A percentile compares a stretch with the other conserved stretches of the same genome.
phyloP scores from a whole-genome alignment of 2,888 invertebrate genomes.

The Parelbella ahira region DNA sequence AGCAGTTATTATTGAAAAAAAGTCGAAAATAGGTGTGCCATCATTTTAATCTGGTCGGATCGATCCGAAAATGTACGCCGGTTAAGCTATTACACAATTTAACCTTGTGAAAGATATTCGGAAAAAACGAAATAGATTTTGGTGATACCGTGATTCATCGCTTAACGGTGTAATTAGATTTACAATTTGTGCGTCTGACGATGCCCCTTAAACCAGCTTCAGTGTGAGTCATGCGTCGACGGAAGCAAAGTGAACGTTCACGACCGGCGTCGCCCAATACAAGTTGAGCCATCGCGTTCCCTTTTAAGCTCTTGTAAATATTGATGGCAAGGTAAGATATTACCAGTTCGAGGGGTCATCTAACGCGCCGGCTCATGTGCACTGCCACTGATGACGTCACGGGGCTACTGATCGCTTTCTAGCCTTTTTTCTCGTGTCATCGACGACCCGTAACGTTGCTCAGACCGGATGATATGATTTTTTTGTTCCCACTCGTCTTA shows the following conservation, averaged over 20 bases:
- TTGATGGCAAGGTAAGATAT: slow-evolving; percentile 30
- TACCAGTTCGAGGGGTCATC: slow-evolving; percentile 33
- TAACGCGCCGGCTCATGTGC: slow-evolving; percentile 29
- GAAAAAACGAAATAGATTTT: slow-evolving; percentile 11
- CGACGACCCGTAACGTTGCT: slow-evolving; percentile 29
- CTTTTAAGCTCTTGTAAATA: slow-evolving; percentile 30
- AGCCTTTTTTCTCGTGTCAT: slow-evolving; percentile 34
- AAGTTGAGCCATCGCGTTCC: slow-evolving; percentile 36
- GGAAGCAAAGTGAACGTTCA: slow-evolving; percentile 52
- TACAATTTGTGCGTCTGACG: slow-evolving; percentile 45
- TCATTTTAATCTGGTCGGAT: no score
- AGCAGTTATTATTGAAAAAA: no score
- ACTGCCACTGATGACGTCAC: slow-evolving; percentile 35
- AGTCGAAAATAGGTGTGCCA: no score
- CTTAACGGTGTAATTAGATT: slow-evolving; percentile 48
- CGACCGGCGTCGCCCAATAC: slow-evolving; percentile 43
- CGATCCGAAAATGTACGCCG: no score
- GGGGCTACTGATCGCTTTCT: slow-evolving; percentile 35
- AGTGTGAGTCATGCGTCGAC: slow-evolving; percentile 54
- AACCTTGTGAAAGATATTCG: no score
- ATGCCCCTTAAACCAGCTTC: slow-evolving; percentile 40
- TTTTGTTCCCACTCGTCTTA: slow-evolving; percentile 24
- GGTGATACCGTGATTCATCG: slow-evolving; percentile 27
- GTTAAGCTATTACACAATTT: no score
- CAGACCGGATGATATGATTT: slow-evolving; percentile 42